Conservation (phyloP, 1,140 invertebrate species). For the Nylanderia fulva region DNA sequence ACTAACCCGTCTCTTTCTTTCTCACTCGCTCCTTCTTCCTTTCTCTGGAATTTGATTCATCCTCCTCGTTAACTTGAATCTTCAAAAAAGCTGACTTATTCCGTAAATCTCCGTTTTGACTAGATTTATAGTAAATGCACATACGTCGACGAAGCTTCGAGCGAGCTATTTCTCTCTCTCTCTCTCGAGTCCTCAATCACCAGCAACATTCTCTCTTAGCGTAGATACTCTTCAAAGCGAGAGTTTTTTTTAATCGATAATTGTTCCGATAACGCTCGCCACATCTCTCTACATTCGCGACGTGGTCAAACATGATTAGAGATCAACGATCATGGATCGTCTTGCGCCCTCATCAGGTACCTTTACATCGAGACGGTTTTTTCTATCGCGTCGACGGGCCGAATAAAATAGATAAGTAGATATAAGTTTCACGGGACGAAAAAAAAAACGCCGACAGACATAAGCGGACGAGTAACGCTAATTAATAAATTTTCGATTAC, state of each 20-base stretch:
- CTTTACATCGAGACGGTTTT: constrained; percentile 48
- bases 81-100: constrained; percentile 34
- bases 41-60: constrained; percentile 33
- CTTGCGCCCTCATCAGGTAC: constrained; percentile 39
- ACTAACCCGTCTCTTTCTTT: constrained; percentile 79
- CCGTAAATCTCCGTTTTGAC: constrained; percentile 73
- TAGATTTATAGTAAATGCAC: constrained; percentile 75
- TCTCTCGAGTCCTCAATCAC: not conserved
- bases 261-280: too few species aligned
- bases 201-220: not conserved
- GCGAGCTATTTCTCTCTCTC: not conserved
- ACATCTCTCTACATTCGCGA: too few species aligned
- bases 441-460: constrained; percentile 25
- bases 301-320: constrained; percentile 20
- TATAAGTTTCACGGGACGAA: not conserved
- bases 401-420: constrained; percentile 16
- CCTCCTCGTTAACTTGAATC: constrained; percentile 20
- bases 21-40: constrained; percentile 6
- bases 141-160: constrained; percentile 55
- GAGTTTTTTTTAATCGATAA: too few species aligned
- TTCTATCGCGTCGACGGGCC: constrained; percentile 48
- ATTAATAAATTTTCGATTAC: constrained; percentile 10
- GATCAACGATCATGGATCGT: constrained; percentile 27
- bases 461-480: constrained; percentile 41
- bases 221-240: not conserved